Evolutionary conservation across 1,140 invertebrate species (phyloP).

Genomic region (Drosophila sturtevanti): DNA sequence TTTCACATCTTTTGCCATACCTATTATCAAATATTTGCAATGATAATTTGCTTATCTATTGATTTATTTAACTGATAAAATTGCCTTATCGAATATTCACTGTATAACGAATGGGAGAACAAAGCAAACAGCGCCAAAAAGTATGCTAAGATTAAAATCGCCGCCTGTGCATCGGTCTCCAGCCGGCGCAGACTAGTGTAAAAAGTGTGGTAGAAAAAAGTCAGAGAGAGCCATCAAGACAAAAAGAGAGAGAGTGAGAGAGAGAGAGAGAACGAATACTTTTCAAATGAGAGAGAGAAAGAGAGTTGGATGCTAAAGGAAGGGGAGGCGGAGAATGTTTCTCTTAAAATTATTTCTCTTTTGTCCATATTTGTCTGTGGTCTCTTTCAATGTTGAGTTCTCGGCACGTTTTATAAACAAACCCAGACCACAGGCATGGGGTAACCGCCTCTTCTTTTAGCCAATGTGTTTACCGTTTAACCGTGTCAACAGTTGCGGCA

Average conservation of each 20-base stretch:
- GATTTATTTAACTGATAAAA: background rate
- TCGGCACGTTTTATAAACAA: constrained; percentile 80
- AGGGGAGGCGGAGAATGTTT: background rate
- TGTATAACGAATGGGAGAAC: constrained; percentile 43
- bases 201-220: constrained; percentile 68
- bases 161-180: constrained; percentile 23
- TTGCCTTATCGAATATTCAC: constrained; percentile 21
- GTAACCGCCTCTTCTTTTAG: background rate
- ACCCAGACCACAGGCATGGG: constrained; percentile 44
- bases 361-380: constrained; percentile 57
- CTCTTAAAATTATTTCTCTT: constrained; percentile 34
- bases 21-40: background rate
- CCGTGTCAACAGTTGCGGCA: constrained; percentile 61
- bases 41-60: background rate
- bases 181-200: constrained; percentile 59
- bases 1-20: no score
- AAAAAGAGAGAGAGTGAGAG: background rate
- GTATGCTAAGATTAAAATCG: constrained; percentile 46
- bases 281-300: constrained; percentile 4
- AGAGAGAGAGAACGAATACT: background rate
- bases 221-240: background rate
- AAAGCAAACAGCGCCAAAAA: constrained; percentile 70
- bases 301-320: background rate
- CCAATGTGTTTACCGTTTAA: constrained; percentile 50
- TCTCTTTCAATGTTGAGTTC: constrained; percentile 62